Conservation (phyloP, 2,113 vertebrate species). For the Anoura caudifer region DNA sequence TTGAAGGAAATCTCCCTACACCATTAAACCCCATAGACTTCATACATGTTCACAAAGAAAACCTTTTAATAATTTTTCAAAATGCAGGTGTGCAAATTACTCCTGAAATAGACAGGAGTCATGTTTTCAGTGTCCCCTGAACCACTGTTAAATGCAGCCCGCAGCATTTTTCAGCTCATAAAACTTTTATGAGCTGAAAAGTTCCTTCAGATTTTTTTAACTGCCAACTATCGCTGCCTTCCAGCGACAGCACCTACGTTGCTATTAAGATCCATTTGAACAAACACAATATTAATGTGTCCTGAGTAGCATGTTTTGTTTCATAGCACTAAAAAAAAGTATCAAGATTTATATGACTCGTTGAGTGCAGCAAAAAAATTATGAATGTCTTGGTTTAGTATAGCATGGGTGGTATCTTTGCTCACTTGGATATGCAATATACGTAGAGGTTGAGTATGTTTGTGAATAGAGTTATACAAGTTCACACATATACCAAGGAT, state of each 20-base stretch:
- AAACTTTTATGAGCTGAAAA: slow-evolving; percentile 82
- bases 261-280: background rate
- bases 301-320: slow-evolving; percentile 34
- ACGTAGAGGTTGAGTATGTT: background rate
- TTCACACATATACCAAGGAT: background rate
- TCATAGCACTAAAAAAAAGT: background rate
- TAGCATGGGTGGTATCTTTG: slow-evolving; percentile 42
- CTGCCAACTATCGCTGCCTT: slow-evolving; percentile 64
- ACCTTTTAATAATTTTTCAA: slow-evolving; percentile 79
- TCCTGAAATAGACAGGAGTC: slow-evolving; percentile 76
- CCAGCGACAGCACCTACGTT: slow-evolving; percentile 47
- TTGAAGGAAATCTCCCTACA: slow-evolving; percentile 4
- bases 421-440: slow-evolving; percentile 3
- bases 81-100: slow-evolving; percentile 84
- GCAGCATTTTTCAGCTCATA: slow-evolving; percentile 81
- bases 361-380: slow-evolving; percentile 30
- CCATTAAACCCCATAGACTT: slow-evolving; percentile 19
- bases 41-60: slow-evolving; percentile 69
- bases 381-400: slow-evolving; percentile 21
- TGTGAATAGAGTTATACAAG: slow-evolving; percentile 5
- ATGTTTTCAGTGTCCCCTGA: slow-evolving; percentile 75
- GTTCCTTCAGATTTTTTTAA: slow-evolving; percentile 74
- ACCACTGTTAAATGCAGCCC: slow-evolving; percentile 74
- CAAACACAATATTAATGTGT: slow-evolving; percentile 28
- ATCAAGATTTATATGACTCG: background rate